phyloP scores from a whole-genome alignment of 2,113 vertebrate species.

The Takifugu flavidus region DNA sequence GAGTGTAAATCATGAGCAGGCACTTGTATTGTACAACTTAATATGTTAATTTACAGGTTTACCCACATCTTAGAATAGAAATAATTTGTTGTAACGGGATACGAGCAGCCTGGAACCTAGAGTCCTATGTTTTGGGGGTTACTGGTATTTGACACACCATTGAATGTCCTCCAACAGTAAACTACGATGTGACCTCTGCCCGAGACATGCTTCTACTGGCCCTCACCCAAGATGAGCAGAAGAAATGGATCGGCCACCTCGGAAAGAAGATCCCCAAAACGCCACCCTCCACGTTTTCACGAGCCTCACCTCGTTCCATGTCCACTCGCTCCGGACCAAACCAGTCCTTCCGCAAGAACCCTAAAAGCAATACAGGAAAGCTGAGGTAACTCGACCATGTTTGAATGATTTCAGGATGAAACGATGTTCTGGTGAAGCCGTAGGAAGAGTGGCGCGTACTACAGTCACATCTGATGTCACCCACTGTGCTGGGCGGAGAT shows the following conservation, averaged over 20 bases:
- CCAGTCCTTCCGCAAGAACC: conserved; percentile 94
- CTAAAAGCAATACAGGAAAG: conserved; percentile 93
- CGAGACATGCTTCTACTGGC: conserved; percentile 95
- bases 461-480: conserved; percentile 33
- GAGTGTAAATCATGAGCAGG: not conserved
- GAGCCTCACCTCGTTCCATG: conserved; percentile 89
- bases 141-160: not conserved
- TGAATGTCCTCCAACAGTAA: conserved; percentile 73
- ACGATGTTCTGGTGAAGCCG: not conserved
- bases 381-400: conserved; percentile 80
- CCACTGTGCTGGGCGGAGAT: conserved; percentile 42
- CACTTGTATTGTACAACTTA: not conserved
- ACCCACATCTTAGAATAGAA: too few relatives aligned
- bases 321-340: conserved; percentile 92
- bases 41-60: too few relatives aligned
- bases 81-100: too few relatives aligned
- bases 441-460: conserved; percentile 11
- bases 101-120: too few relatives aligned
- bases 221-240: conserved; percentile 95
- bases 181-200: conserved; percentile 95
- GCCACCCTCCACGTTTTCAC: conserved; percentile 88
- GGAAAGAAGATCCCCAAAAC: conserved; percentile 98
- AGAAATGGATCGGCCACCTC: conserved; percentile 97
- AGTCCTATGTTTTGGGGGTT: not conserved
- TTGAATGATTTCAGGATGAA: too few relatives aligned